A percentile compares a stretch with the other conserved stretches of the same genome.
phyloP scores from a whole-genome alignment of 2,888 invertebrate genomes.

The Acronicta aceris region DNA sequence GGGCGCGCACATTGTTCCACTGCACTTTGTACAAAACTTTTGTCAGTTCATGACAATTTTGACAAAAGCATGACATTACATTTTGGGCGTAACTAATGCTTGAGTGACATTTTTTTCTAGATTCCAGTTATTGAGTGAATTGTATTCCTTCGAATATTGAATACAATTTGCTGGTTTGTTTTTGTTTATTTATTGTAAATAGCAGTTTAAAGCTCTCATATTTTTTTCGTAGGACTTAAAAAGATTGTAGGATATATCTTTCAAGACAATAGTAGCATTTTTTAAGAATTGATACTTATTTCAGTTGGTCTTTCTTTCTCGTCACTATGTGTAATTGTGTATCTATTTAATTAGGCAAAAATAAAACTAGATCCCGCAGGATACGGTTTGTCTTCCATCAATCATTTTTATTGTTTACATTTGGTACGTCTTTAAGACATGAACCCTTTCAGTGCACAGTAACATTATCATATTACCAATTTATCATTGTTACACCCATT shows the following conservation, averaged over 20 bases:
- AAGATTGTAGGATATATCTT: neutral
- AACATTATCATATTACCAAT: too few species aligned
- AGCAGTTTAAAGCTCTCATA: constrained; percentile 1
- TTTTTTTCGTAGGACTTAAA: neutral
- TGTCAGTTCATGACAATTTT: constrained; percentile 42
- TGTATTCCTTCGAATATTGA: constrained; percentile 50
- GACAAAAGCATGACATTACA: constrained; percentile 67
- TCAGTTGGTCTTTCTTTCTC: neutral
- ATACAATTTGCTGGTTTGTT: constrained; percentile 10
- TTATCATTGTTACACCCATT: too few species aligned
- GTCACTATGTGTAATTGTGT: too few species aligned
- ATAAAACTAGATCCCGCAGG: too few species aligned
- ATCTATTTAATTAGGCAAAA: too few species aligned
- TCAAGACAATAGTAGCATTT: constrained; percentile 19
- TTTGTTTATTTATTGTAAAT: constrained; percentile 26
- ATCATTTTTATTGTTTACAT: too few species aligned
- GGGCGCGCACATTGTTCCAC: constrained; percentile 70
- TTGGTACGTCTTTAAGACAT: too few species aligned
- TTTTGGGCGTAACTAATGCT: constrained; percentile 69
- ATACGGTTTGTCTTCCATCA: too few species aligned
- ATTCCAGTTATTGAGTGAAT: constrained; percentile 64
- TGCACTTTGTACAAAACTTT: constrained; percentile 60
- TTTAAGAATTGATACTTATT: neutral
- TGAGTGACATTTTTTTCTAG: constrained; percentile 71
- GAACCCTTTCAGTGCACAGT: too few species aligned